Evolutionary conservation across 2,888 invertebrate species (phyloP).

Genomic region (Drosophila tanythrix): DNA sequence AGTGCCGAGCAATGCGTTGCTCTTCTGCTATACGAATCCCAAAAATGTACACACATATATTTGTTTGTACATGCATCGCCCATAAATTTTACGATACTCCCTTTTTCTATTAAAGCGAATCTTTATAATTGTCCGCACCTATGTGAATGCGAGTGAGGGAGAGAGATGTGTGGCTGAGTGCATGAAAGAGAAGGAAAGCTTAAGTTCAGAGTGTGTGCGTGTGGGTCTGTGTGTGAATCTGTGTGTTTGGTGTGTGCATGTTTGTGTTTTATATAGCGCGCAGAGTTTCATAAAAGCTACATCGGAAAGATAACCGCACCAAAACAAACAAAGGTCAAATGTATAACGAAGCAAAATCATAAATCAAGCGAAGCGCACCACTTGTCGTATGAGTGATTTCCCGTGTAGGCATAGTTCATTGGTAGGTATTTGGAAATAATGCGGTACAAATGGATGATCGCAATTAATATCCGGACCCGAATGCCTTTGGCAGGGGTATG

Average conservation of each 20-base stretch:
- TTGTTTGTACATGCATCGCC: conserved; percentile 7
- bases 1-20: conserved; percentile 13
- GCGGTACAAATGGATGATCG: conserved; percentile 59
- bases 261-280: conserved; percentile 21
- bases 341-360: conserved; percentile 15
- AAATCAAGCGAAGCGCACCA: conserved; percentile 40
- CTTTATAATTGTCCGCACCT: conserved; percentile 51
- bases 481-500: conserved; percentile 8
- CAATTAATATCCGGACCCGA: conserved; percentile 69
- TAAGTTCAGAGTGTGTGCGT: conserved; percentile 3
- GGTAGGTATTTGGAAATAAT: conserved; percentile 53
- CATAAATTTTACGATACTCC: conserved; percentile 44
- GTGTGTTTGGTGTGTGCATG: conserved; percentile 10
- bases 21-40: conserved; percentile 1
- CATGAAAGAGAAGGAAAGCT: background rate
- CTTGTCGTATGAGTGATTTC: conserved; percentile 60
- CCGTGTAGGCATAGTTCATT: conserved; percentile 55
- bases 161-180: background rate
- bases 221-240: background rate
- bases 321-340: background rate
- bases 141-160: background rate
- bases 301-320: conserved; percentile 17
- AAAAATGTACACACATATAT: conserved; percentile 28
- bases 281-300: conserved; percentile 33
- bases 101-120: conserved; percentile 34